Conservation (phyloP, 2,797 vertebrate species). For the Acropternis orthonyx region DNA sequence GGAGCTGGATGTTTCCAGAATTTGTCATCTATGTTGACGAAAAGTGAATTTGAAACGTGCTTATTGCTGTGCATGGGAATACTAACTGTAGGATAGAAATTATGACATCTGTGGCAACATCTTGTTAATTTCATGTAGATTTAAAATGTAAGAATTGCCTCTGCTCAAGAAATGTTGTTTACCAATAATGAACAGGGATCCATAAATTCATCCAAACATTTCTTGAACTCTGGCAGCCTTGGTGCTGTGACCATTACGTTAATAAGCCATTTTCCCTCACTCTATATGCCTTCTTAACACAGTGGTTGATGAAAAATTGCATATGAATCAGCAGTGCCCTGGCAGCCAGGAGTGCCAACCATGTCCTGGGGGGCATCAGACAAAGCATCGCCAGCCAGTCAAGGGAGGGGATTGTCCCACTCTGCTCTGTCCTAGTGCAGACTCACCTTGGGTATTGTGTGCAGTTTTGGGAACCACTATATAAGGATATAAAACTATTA, state of each 20-base stretch:
- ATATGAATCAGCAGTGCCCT: fast-evolving
- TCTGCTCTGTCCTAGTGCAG: fast-evolving
- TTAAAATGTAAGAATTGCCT: neutral
- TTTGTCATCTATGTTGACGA: neutral
- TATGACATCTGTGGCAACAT: neutral
- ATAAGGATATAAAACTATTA: neutral
- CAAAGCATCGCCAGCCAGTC: fast-evolving
- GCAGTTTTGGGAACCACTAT: neutral
- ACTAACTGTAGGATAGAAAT: neutral
- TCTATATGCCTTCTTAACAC: neutral
- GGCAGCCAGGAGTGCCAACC: neutral
- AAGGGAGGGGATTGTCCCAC: fast-evolving
- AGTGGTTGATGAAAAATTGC: fast-evolving
- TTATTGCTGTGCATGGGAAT: neutral
- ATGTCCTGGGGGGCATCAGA: fast-evolving
- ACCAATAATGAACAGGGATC: neutral
- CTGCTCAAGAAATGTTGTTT: neutral
- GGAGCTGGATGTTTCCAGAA: neutral
- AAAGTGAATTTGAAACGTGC: neutral
- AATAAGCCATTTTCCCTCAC: neutral
- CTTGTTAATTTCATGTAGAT: neutral
- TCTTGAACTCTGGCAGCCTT: too few species aligned
- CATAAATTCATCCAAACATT: neutral
- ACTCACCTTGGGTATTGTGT: neutral
- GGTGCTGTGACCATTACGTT: too few species aligned